phyloP scores from a whole-genome alignment of 2,113 vertebrate species.

The Halichoerus grypus region DNA sequence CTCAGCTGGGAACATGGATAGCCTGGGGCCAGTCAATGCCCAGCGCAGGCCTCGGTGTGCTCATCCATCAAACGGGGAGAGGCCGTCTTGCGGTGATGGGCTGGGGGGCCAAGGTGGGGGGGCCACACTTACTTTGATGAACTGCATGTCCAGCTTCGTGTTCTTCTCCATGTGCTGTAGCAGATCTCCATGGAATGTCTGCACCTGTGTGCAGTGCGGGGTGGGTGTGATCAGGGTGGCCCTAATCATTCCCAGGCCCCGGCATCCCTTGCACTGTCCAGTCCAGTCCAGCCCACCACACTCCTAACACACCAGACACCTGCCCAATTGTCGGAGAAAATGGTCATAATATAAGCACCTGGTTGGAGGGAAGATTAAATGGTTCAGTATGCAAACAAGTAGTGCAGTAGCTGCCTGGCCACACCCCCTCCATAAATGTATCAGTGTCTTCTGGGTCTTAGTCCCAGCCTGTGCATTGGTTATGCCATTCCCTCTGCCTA shows the following conservation, averaged over 20 bases:
- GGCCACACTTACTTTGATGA: constrained; percentile 93
- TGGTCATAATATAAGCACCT: neutral
- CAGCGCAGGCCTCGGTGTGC: neutral
- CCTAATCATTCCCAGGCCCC: neutral
- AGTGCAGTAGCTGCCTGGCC: accelerated
- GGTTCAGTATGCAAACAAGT: neutral
- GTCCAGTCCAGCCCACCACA: accelerated
- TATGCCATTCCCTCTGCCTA: neutral
- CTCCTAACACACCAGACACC: neutral
- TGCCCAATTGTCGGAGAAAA: neutral
- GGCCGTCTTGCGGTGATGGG: neutral
- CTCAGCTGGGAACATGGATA: neutral
- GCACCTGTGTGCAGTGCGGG: constrained; percentile 87
- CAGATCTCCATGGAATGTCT: constrained; percentile 95
- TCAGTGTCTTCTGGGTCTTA: neutral
- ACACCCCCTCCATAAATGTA: neutral
- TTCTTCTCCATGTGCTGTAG: constrained; percentile 98
- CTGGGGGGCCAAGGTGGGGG: neutral
- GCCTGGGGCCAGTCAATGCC: no score
- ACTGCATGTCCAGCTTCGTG: constrained; percentile 95
- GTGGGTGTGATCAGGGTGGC: neutral
- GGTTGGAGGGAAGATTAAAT: neutral
- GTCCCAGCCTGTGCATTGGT: neutral
- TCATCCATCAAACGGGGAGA: neutral
- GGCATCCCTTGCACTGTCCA: neutral